Evolutionary conservation across 1,140 invertebrate species (phyloP).

Genomic region (Rhagoletis pomonella): DNA sequence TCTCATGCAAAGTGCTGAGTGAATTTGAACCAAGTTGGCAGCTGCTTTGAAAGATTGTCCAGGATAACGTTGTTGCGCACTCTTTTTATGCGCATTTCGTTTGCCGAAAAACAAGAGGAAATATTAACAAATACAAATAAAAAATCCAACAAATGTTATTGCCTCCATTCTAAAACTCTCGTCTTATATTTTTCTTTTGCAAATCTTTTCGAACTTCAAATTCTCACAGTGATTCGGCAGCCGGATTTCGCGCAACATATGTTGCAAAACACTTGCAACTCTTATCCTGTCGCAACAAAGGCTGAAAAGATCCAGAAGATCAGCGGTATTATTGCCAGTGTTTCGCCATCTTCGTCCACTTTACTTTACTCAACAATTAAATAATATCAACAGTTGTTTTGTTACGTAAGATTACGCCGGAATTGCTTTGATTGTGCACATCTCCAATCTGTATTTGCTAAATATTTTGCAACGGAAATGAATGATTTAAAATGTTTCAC

Average conservation of each 20-base stretch:
- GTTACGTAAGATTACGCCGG: neutral
- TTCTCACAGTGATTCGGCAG: slow-evolving; percentile 19
- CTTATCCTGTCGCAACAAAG: slow-evolving; percentile 39
- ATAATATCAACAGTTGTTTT: slow-evolving; percentile 49
- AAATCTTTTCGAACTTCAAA: neutral
- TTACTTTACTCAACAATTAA: neutral
- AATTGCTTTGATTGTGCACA: neutral
- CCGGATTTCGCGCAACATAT: slow-evolving; percentile 42
- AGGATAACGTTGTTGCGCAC: neutral
- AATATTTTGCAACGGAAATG: neutral
- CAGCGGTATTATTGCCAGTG: too few species aligned
- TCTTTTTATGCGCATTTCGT: neutral
- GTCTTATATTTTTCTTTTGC: neutral
- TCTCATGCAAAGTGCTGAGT: neutral
- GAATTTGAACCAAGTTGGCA: neutral
- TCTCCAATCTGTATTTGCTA: neutral
- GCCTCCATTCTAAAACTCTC: neutral
- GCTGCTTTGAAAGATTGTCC: neutral
- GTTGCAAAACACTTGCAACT: slow-evolving; percentile 17
- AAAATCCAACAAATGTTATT: slow-evolving; percentile 19
- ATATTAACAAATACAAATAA: neutral
- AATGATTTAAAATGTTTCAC: too few species aligned
- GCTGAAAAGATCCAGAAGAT: neutral
- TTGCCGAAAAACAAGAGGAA: neutral
- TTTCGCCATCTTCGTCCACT: neutral